Base-by-base conservation (phyloP, 2,888 invertebrate species). In the Mamestra brassicae region DNA sequence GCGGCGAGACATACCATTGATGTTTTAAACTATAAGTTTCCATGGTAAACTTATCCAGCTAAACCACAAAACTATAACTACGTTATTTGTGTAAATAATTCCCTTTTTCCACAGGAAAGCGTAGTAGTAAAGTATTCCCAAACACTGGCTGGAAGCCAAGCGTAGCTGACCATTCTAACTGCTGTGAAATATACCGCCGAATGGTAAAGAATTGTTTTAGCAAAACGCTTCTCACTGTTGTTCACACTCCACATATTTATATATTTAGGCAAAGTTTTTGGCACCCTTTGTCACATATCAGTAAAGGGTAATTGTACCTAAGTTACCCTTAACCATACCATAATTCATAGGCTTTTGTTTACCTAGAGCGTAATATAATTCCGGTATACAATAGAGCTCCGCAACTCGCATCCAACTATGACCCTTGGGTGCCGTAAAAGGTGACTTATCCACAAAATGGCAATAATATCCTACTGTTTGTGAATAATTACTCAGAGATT, bases 121-220 rank as follows among this genome's bases (percentile, higher is more conserved):
- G 36, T 50, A 4, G 57, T 62, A 58, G 65, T 81, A 76, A 65
- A 73, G 54, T 74, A 55, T 71, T 63, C 13, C 34, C 57, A 68
- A 63, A 52, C 52, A 66, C 70, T 83, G 83, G 74, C 83, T 52
- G 17, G 10, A 64, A 74, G 69, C 70, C 83, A 83, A 26, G 57
- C 60, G 63, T 63, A 74, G 69, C 71, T 76, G 76, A 79, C 76
- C 66, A 76, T 74, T 74, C 54, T 38, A 67, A 76, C 62, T 45
- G 60, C 60, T 5, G 38, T 60, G 6, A 42, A 42, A 61, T 61
- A 61, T n/a, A n/a, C 11, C n/a, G 7, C 38, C 13, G 36, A 70
- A 58, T 50, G 4, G 3, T 47, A 52, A 52, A 52, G 47, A 47
- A 52, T 17, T 47, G 11, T 47, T 61, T 72, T 45, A 10, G 42